Evolutionary conservation across 2,888 invertebrate species (phyloP), one percentile per base, ranked within the genome.

Genomic region (Sarcophaga subvicina): DNA sequence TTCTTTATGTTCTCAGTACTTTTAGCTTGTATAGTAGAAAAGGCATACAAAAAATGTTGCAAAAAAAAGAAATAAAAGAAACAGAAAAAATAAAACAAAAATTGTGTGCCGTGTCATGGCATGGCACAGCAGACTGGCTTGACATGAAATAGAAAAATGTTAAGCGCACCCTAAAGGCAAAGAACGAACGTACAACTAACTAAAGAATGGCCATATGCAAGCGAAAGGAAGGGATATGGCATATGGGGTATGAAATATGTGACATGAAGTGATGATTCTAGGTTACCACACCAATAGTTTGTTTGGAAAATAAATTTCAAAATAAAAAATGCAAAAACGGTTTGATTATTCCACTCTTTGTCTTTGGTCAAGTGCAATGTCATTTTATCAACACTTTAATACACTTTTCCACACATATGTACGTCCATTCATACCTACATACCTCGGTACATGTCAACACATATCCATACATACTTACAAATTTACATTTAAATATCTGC

Each of bases 341-440:
- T 62, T 75, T 59, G 54, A 71, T 77, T 77, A 54, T 77, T 85
- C 62, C 67, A 14, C 54, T 54, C 54, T 54, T 54, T 12, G 14
- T 54, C 54, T 54, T 72, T 85, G 80, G 85, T 85, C 85, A 85
- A 85, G 85, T 81, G 77, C 85, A 85, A 85, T 85, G 85, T 69
- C 80, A 72, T 71, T 66, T 76, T 76, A 84, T 84, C 71, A 77
- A 80, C 76, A 76, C 80, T 72, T 72, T 22, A 78, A 83, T 79
- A 62, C 62, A 17, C 17, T 27, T 25, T 45, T 20, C 2, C 14
- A 69, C 20, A 69, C 22, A 22, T 22, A 47, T 20, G 1, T 20
- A 20, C 20, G 20, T 20, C 20, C 17, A 6, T 25, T 17, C 62
- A 62, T 27, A 49, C 60, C 59, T 80, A 2, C 45, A 47, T 59